phyloP scores from a whole-genome alignment of 2,113 vertebrate genomes.

The Sula dactylatra region DNA sequence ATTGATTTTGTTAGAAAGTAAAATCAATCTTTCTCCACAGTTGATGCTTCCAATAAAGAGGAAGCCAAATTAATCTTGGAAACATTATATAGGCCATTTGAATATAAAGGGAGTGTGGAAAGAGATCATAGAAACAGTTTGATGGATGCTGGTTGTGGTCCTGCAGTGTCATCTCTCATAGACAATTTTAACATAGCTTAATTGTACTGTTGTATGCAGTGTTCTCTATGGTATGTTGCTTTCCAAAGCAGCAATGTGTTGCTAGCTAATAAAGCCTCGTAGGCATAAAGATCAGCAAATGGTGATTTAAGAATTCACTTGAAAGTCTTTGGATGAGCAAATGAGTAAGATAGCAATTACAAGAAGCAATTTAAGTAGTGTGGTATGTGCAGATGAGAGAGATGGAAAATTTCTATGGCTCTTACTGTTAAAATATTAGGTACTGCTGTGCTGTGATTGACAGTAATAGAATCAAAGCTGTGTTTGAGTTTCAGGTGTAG shows the following conservation, averaged over 20 bases:
- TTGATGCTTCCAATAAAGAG: not conserved
- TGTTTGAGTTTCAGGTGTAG: not conserved
- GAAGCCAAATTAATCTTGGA: not conserved
- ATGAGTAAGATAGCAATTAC: not conserved
- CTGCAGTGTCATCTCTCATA: not conserved
- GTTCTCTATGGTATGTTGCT: not conserved
- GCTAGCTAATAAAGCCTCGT: conserved; percentile 8
- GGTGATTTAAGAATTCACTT: conserved; percentile 15
- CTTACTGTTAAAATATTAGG: not conserved
- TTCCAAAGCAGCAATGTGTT: not conserved
- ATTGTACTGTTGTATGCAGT: not conserved
- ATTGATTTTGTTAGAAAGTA: conserved; percentile 6
- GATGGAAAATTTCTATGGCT: not conserved
- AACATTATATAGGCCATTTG: not conserved
- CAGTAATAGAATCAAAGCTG: not conserved
- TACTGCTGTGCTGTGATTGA: not conserved
- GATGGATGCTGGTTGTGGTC: not conserved
- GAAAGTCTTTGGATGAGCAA: conserved; percentile 18
- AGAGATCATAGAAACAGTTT: not conserved
- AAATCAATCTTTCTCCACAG: not conserved
- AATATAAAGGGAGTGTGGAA: not conserved
- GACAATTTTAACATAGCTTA: not conserved
- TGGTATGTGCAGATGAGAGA: not conserved
- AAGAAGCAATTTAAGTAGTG: not conserved
- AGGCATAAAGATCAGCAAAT: conserved; percentile 12